phyloP scores from a whole-genome alignment of 2,797 vertebrate genomes.

The Diglossa cyanea region DNA sequence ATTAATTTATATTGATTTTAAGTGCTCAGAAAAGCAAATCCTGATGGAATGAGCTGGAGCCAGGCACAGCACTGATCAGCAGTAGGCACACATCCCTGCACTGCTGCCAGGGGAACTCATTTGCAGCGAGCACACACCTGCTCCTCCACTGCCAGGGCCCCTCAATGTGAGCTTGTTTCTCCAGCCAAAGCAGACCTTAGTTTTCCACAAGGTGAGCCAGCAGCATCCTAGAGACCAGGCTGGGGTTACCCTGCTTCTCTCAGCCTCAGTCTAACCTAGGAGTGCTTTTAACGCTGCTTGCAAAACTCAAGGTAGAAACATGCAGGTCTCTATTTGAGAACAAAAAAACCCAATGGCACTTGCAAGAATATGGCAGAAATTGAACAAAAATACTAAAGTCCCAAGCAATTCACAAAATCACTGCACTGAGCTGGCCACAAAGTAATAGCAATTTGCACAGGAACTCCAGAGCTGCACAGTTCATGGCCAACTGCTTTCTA shows the following conservation, averaged over 20 bases:
- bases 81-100: neutral
- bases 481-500: neutral
- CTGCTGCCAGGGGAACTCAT: neutral
- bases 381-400: neutral
- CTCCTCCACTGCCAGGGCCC: neutral
- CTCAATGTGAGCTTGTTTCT: neutral
- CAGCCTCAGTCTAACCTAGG: neutral
- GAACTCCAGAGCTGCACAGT: neutral
- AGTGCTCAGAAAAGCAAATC: constrained; percentile 22
- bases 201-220: constrained; percentile 3
- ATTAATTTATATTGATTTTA: constrained; percentile 66
- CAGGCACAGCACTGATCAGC: neutral
- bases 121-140: neutral
- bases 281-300: neutral
- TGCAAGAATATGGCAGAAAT: neutral
- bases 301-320: neutral
- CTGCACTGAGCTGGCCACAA: neutral
- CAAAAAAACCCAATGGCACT: neutral
- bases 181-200: neutral
- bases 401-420: neutral
- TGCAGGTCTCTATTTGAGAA: accelerated
- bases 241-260: neutral
- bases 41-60: neutral
- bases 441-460: neutral
- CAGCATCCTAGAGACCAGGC: neutral